Evolutionary conservation across 2,797 vertebrate species (phyloP).

Genomic region (Balearica regulorum): DNA sequence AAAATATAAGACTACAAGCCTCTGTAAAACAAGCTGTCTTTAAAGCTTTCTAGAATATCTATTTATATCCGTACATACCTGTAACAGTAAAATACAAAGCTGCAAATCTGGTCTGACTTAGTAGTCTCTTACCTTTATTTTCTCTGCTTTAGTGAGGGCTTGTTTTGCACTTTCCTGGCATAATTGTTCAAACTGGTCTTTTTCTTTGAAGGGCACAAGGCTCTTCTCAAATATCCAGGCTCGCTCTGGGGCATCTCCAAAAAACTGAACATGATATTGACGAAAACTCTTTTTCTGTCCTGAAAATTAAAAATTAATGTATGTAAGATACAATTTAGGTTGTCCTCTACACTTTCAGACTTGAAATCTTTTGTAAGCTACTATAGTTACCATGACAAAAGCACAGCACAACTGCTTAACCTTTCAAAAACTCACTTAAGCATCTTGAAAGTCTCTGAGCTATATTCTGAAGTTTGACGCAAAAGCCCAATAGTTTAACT

Average conservation of each 20-base stretch:
- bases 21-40: neutral
- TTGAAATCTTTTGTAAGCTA: neutral
- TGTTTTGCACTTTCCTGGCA: conserved; percentile 84
- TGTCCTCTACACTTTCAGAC: neutral
- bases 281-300: conserved; percentile 80
- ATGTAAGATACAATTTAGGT: neutral
- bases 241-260: conserved; percentile 92
- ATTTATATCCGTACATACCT: neutral
- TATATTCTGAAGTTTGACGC: neutral
- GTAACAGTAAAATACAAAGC: neutral
- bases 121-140: conserved; percentile 83
- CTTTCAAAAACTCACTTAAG: neutral
- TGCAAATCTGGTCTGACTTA: neutral
- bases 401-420: neutral
- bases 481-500: neutral
- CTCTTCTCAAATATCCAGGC: conserved; percentile 97
- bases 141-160: conserved; percentile 76
- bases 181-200: conserved; percentile 89
- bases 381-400: neutral
- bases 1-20: neutral
- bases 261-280: conserved; percentile 96
- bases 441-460: neutral
- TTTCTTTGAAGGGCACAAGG: conserved; percentile 87
- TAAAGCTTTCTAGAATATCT: neutral
- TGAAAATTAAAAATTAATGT: conserved; percentile 46